A percentile compares a stretch with the other conserved stretches of the same genome.
Conservation (phyloP, 2,888 invertebrate genomes). For the Eupithecia insigniata region DNA sequence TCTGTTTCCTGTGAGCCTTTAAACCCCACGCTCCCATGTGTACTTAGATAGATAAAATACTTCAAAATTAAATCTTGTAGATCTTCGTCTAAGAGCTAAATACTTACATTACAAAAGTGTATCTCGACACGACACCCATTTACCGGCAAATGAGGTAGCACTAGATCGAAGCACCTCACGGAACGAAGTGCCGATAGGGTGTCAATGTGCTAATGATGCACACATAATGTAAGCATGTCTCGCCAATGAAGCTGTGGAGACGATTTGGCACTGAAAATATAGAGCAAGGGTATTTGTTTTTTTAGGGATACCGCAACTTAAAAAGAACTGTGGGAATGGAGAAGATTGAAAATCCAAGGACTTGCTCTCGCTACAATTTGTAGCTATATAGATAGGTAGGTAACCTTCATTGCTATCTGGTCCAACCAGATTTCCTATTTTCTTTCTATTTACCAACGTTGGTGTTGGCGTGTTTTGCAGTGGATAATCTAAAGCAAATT, state of each 20-base stretch:
- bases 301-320: background rate
- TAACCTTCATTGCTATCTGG: background rate
- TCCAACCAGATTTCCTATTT: constrained; percentile 4
- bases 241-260: constrained; percentile 20
- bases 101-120: background rate
- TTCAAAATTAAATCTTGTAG: background rate
- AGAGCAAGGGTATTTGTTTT: background rate
- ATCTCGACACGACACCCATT: background rate
- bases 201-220: constrained; percentile 43
- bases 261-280: constrained; percentile 12
- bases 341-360: background rate
- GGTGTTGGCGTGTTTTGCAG: background rate
- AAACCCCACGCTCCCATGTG: too few relatives aligned
- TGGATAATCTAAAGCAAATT: constrained; percentile 12
- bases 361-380: background rate
- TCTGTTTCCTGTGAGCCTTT: too few relatives aligned
- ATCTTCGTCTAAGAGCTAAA: background rate
- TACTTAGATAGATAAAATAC: too few relatives aligned
- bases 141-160: constrained; percentile 11
- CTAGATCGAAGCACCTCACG: constrained; percentile 16
- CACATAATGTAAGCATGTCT: constrained; percentile 34
- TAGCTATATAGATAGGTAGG: background rate
- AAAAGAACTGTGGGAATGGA: background rate
- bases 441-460: background rate
- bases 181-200: constrained; percentile 23